Evolutionary conservation across 2,113 vertebrate species (phyloP), one percentile per base, ranked within the genome.

Genomic region (Halichoeres trimaculatus): DNA sequence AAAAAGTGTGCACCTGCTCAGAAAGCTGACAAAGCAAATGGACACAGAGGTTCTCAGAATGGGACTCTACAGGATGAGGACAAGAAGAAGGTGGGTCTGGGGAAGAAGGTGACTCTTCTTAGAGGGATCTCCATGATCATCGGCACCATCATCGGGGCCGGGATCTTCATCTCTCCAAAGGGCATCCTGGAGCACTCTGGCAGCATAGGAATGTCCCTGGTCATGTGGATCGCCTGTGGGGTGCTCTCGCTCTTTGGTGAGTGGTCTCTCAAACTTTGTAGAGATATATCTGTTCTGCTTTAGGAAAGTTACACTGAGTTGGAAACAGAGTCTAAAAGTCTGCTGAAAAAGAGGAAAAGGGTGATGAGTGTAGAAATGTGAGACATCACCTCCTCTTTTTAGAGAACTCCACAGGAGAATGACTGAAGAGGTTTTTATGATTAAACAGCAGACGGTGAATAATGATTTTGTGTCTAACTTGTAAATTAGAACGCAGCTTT

Each of bases 131-230:
- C 97, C 71, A 96, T 99, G 87, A 99, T 99, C 82, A 94, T 95
- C 7, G 98, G 98, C 36, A 98, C 95, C 71, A 97, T 99, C 90
- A 97, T 99, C 23, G 98, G 98, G 73, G 96, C 96, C 0, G 98
- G 98, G 43, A 98, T 99, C 91, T 99, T 99, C 93, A 98, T 99
- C 88, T 96, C 98, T 26, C 98, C 98, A 1, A 98, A 96, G 91
- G 97, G 96, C 45, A 97, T 99, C 85, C 94, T 99, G 56, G 87
- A 94, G 81, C 91, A 98, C 86, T 96, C 97, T 0, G 97, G 98
- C 77, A 98, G 95, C 0, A 90, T 98, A 70, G 97, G 97, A 82
- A 95, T 98, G 96, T 98, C 97, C 24, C 93, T 99, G 80, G 77
- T 87, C 1, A 86, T 99, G 51, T 99, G 98, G 98, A 94, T 95